These are phyloP conservation scores for Pseudorectes ferrugineus DNA, from an alignment of 2,113 vertebrate genomes.

Conservation along the genomic window DNA sequence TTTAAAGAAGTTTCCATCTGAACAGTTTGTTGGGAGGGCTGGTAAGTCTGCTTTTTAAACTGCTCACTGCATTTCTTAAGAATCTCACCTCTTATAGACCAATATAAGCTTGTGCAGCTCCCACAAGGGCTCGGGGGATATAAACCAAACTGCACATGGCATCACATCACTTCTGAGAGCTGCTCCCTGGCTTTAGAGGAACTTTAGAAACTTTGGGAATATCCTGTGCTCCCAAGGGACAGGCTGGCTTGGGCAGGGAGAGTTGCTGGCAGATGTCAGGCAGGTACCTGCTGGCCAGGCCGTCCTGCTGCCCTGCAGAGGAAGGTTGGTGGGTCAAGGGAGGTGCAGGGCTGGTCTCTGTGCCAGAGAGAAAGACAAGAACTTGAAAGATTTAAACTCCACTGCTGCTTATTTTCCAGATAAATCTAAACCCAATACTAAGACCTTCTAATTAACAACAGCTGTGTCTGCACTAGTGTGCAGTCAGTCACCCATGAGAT, in stretches of 20 bases:
- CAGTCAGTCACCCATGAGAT: rapidly evolving
- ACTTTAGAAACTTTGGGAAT: neutral
- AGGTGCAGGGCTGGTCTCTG: neutral
- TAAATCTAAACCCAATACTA: neutral
- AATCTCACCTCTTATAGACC: neutral
- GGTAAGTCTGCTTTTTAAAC: neutral
- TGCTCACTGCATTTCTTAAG: neutral
- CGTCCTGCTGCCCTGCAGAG: neutral
- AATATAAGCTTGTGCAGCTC: neutral
- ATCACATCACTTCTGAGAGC: neutral
- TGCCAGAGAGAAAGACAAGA: neutral
- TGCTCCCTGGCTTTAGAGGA: neutral
- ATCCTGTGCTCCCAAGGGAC: neutral
- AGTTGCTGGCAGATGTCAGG: neutral
- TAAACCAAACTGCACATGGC: neutral
- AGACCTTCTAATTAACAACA: neutral
- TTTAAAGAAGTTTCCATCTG: neutral
- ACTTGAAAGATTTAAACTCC: neutral
- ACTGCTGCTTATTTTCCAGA: neutral
- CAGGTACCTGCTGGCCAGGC: neutral
- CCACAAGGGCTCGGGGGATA: neutral
- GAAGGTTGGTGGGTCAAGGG: neutral
- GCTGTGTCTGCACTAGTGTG: neutral
- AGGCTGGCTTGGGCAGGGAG: neutral
- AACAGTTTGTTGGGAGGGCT: neutral